These are phyloP conservation scores for Eupithecia subumbrata DNA, from an alignment of 2,888 invertebrate species.

Conservation along the genomic window DNA sequence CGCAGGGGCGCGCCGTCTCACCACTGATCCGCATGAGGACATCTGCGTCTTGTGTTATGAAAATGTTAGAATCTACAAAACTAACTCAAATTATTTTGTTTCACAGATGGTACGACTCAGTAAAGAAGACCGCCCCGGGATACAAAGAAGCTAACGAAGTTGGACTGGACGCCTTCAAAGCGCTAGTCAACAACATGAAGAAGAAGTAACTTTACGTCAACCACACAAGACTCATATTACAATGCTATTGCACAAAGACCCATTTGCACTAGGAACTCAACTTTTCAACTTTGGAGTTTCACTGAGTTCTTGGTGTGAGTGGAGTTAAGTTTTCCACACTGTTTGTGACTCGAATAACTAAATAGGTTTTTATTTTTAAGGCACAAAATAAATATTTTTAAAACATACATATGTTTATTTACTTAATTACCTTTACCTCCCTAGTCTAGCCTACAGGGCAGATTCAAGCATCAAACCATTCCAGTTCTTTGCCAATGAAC, in stretches of 20 bases:
- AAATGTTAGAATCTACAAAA: not conserved
- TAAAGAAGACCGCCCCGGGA: slow-evolving; percentile 73
- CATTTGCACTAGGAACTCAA: slow-evolving; percentile 7
- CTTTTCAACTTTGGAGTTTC: not conserved
- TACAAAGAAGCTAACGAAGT: slow-evolving; percentile 84
- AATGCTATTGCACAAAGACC: slow-evolving; percentile 17
- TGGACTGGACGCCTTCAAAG: slow-evolving; percentile 83
- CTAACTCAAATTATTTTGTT: slow-evolving; percentile 6
- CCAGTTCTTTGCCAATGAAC: slow-evolving; percentile 24
- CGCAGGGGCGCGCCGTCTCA: too few relatives aligned
- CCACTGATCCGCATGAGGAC: too few relatives aligned
- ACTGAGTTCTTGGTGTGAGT: slow-evolving; percentile 19
- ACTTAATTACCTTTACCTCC: not conserved
- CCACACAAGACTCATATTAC: slow-evolving; percentile 38
- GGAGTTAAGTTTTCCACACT: slow-evolving; percentile 47
- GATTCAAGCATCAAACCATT: slow-evolving; percentile 6
- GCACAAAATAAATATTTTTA: slow-evolving; percentile 62
- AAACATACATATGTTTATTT: not conserved
- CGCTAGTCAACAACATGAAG: slow-evolving; percentile 69
- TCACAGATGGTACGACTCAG: slow-evolving; percentile 75
- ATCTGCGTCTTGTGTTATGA: too few relatives aligned
- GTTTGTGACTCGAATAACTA: slow-evolving; percentile 53
- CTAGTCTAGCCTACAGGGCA: not conserved
- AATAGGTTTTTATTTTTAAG: slow-evolving; percentile 61
- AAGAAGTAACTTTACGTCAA: slow-evolving; percentile 64